Evolutionary conservation across 2,888 invertebrate genomes (phyloP), one percentile per base, ranked within the genome.

Genomic region (Cerastis leucographa): DNA sequence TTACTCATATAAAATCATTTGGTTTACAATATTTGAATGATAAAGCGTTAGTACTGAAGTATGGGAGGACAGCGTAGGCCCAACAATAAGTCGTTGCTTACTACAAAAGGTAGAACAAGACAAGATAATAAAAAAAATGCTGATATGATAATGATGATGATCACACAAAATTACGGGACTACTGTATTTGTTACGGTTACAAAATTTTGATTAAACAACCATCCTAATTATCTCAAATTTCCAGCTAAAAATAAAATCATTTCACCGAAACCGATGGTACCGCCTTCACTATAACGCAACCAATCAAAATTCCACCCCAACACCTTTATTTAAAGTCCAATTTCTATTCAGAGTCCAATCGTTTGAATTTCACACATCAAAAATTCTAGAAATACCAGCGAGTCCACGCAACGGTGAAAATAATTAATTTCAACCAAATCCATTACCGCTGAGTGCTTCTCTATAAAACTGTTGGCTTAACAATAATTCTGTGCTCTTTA

Each of bases 381-480:
- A 94, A 92, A 92, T 91, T 93, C 92, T 91, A 89, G 92, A 90
- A 91, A 91, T 86, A 89, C 89, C 87, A 76, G 80, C 84, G 83
- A 80, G 80, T 81, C 76, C 84, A 90, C 86, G 88, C 86, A 89
- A 86, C 90, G 89, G 88, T 91, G 92, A 92, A 94, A 94, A 94
- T 94, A 94, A 94, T 94, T 94, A 94, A 94, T 94, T 92, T 93
- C 87, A 88, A 91, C 90, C 91, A 91, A 93, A 94, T 92, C 94
- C 93, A 94, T 94, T 94, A 94, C 88, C 81, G 90, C 85, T 90
- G 92, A 93, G 94, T 93, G 93, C 89, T 90, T 88, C 86, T 64
- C 87, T 80, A 88, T 91, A 90, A 92, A 93, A 93, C 90, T 91
- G 91, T 92, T 91, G 87, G 89, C 74, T 89, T 87, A 91, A 92